Base-by-base conservation (phyloP, 2,797 vertebrate genomes). In the Aplochiton taeniatus region DNA sequence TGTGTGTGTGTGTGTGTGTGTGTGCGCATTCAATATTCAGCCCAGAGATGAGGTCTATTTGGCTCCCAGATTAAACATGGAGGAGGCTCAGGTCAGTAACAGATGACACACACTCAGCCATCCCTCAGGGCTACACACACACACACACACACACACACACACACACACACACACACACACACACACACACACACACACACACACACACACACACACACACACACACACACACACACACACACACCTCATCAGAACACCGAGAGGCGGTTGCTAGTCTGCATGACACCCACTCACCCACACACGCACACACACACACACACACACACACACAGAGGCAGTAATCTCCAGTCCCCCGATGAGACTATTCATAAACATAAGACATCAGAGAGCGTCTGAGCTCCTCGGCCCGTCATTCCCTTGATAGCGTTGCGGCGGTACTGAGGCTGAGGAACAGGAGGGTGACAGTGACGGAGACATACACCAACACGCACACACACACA, bases 21-120 rank as follows among this genome's bases (percentile, higher is more conserved):
- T 46, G 60, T 59, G 65, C 73, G 82, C 66, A 74, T 75, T 88
- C 84, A 86, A 85, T 88, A 85, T 90, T 89, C 87, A 81, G 80
- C 68, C 77, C 64, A 79, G 78, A 87, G 84, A 89, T 88, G 84
- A 89, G 82, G 87, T 86, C 77, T 78, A 81, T 84, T 90, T 88
- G 83, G 83, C 76, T 82, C 87, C 83, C 81, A 91, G 88, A 91
- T 90, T 89, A 90, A 90, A 91, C 86, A 89, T 80, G 79, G 85
- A 79, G 81, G 82, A 86, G 85, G 91, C 90, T 80, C 86, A 81
- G 84, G 86, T 88, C 89, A 89, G 83, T 88, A 89, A 90, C 81
- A 88, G 88, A 90, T 91, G 86, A 83, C 80, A 87, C 85, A 77
- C 80, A 83, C 73, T 74, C 77, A 75, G 77, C 83, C 81, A 88